Conservation (phyloP, 2,797 vertebrate genomes). For the Masticophis lateralis region DNA sequence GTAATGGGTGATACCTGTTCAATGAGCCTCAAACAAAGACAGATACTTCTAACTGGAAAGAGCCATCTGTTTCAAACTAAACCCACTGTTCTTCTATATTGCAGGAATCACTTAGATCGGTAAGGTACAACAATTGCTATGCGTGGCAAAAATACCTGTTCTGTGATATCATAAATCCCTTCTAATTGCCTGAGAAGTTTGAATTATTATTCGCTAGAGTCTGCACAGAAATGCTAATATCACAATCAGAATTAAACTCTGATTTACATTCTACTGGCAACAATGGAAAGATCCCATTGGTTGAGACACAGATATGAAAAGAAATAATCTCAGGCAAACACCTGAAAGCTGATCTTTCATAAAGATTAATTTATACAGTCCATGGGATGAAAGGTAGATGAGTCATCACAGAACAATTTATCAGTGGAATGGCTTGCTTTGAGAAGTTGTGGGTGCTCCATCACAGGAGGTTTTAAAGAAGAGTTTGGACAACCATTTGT, state of each 20-base stretch:
- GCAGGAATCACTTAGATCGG: constrained; percentile 30
- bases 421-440: background rate
- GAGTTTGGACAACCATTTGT: background rate
- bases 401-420: background rate
- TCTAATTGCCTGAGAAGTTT: constrained; percentile 7
- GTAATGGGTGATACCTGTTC: constrained; percentile 48
- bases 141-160: background rate
- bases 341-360: background rate
- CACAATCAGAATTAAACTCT: background rate
- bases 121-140: background rate
- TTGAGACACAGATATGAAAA: background rate
- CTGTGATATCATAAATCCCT: background rate
- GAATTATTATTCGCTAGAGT: constrained; percentile 20
- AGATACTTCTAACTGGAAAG: constrained; percentile 44
- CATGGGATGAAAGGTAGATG: background rate
- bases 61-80: constrained; percentile 55
- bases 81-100: constrained; percentile 18
- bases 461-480: background rate
- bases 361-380: background rate
- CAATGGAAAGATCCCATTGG: background rate
- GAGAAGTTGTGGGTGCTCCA: background rate
- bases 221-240: background rate
- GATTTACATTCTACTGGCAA: background rate
- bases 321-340: background rate
- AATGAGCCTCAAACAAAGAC: constrained; percentile 57